phyloP scores from a whole-genome alignment of 2,888 invertebrate species.

The Ferdinandea cuprea region DNA sequence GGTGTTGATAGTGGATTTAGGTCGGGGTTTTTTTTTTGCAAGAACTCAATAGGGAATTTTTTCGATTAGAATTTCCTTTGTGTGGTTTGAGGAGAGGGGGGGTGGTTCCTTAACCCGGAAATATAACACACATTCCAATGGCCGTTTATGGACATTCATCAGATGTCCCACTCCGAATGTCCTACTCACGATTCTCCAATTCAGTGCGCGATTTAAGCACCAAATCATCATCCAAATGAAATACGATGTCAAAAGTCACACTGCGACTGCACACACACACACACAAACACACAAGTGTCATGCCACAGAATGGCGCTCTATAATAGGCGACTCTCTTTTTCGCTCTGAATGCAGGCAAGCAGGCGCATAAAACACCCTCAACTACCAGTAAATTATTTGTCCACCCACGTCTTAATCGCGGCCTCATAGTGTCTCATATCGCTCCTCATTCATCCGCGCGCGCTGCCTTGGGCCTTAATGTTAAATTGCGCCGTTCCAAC shows the following conservation, averaged over 20 bases:
- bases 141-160: conserved; percentile 38
- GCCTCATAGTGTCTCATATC: conserved; percentile 68
- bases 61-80: too few relatives aligned
- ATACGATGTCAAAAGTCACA: conserved; percentile 70
- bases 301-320: conserved; percentile 50
- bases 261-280: conserved; percentile 42
- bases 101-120: conserved; percentile 26
- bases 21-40: not conserved
- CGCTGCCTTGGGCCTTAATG: conserved; percentile 36
- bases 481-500: conserved; percentile 44
- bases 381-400: conserved; percentile 74
- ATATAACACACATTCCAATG: conserved; percentile 3
- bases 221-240: conserved; percentile 72
- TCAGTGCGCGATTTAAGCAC: conserved; percentile 31
- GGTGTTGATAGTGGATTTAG: conserved; percentile 40
- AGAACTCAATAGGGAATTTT: conserved; percentile 13
- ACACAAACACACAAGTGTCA: conserved; percentile 61
- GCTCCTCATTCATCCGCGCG: conserved; percentile 60
- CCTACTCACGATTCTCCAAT: conserved; percentile 67
- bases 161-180: conserved; percentile 19
- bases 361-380: conserved; percentile 66
- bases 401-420: conserved; percentile 73
- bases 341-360: not conserved
- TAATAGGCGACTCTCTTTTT: conserved; percentile 53
- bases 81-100: not conserved